Evolutionary conservation across 2,113 vertebrate genomes (phyloP).

Genomic region (Hemibagrus wyckioides): DNA sequence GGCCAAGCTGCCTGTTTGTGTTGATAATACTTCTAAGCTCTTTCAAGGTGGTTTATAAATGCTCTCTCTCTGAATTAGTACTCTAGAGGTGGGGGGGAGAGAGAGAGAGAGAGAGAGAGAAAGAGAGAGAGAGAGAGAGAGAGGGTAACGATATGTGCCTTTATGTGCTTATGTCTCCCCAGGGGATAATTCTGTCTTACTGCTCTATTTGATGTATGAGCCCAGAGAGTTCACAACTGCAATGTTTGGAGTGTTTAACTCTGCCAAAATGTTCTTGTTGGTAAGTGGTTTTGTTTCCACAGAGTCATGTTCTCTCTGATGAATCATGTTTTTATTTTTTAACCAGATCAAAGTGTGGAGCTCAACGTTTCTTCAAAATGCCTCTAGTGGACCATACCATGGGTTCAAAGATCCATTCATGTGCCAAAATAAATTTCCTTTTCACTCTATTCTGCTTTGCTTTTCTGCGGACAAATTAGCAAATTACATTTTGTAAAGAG

Average conservation of each 20-base stretch:
- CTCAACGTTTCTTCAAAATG: conserved; percentile 21
- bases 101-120: background rate
- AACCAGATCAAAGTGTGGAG: background rate
- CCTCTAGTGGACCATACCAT: background rate
- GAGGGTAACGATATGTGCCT: conserved; percentile 44
- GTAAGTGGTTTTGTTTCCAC: conserved; percentile 52
- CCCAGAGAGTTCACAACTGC: conserved; percentile 61
- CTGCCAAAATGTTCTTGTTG: conserved; percentile 59
- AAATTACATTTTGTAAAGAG: conserved; percentile 1
- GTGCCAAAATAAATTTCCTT: background rate
- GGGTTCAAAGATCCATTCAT: background rate
- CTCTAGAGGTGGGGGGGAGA: background rate
- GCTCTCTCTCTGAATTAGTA: conserved; percentile 22
- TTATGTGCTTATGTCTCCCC: conserved; percentile 50
- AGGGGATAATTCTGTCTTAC: conserved; percentile 60
- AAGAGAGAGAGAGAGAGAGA: conserved; percentile 22
- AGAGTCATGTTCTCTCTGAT: conserved; percentile 29
- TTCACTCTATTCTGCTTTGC: background rate
- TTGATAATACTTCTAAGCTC: conserved; percentile 41
- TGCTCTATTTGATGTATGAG: conserved; percentile 62
- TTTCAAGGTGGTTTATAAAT: conserved; percentile 33
- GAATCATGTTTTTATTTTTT: conserved; percentile 23
- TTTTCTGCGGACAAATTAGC: background rate
- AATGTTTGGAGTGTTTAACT: conserved; percentile 62
- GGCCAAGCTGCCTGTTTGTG: conserved; percentile 34